phyloP scores from a whole-genome alignment of 2,888 invertebrate genomes.

The Andrena marginata region DNA sequence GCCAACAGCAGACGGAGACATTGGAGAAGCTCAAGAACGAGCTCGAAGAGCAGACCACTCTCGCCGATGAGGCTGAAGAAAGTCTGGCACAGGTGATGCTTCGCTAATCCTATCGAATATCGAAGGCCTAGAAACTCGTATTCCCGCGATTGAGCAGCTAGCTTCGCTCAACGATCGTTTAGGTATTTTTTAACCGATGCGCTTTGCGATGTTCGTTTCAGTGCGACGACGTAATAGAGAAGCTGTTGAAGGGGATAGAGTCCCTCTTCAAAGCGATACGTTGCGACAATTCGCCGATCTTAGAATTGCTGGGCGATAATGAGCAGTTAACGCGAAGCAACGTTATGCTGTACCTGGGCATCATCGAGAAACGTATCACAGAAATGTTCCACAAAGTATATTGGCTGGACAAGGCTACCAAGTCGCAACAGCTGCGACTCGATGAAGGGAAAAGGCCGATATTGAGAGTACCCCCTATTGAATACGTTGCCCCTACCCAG shows the following conservation, averaged over 20 bases:
- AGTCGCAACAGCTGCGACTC: conserved; percentile 75
- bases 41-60: conserved; percentile 85
- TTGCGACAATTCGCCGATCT: conserved; percentile 90
- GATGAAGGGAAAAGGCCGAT: conserved; percentile 82
- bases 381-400: conserved; percentile 88
- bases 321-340: conserved; percentile 91
- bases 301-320: conserved; percentile 90
- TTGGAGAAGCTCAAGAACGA: conserved; percentile 86
- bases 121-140: conserved; percentile 8
- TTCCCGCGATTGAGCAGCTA: neutral
- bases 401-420: conserved; percentile 81
- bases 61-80: conserved; percentile 83
- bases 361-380: conserved; percentile 91
- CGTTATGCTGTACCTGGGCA: conserved; percentile 92
- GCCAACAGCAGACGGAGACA: conserved; percentile 87
- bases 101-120: conserved; percentile 25
- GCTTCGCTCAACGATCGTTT: neutral
- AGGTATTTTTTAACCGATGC: neutral
- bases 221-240: conserved; percentile 81
- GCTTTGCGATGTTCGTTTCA: conserved; percentile 58
- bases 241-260: conserved; percentile 85
- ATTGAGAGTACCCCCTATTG: conserved; percentile 80
- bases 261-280: conserved; percentile 88
- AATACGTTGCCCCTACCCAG: conserved; percentile 84
- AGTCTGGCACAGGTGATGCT: conserved; percentile 79